Percentiles rank a stretch among this genome's conserved stretches.
Evolutionary conservation across 1,140 invertebrate species (phyloP).

Genomic region (Drosophila nigrodunni): DNA sequence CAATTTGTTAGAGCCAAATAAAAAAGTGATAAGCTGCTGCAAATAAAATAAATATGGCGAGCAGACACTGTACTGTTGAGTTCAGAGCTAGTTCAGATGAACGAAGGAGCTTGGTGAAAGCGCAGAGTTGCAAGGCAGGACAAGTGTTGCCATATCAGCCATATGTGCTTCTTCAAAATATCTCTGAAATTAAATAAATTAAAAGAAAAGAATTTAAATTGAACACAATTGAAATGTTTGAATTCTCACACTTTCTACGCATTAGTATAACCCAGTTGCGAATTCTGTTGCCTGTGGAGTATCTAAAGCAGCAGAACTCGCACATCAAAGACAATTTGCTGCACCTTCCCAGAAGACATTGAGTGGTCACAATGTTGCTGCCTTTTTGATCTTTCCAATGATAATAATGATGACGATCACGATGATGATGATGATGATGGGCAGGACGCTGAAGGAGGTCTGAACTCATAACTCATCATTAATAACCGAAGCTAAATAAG

Average conservation of each 20-base stretch:
- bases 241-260: not conserved
- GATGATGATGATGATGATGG: constrained; percentile 49
- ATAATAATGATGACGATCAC: constrained; percentile 18
- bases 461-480: constrained; percentile 82
- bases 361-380: constrained; percentile 40
- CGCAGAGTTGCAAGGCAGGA: too few relatives aligned
- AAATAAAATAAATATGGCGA: too few relatives aligned
- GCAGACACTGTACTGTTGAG: too few relatives aligned
- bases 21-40: not conserved
- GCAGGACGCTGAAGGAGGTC: constrained; percentile 64
- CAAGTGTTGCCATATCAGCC: too few relatives aligned
- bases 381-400: constrained; percentile 5
- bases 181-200: not conserved
- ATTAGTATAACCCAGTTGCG: not conserved
- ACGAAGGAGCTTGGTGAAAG: too few relatives aligned
- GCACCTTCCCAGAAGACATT: constrained; percentile 56
- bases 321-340: constrained; percentile 47
- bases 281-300: not conserved
- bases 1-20: not conserved
- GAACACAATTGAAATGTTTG: not conserved
- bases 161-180: too few relatives aligned
- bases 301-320: not conserved
- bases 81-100: too few relatives aligned
- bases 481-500: constrained; percentile 82
- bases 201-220: not conserved